Conservation (phyloP, 2,113 vertebrate species). For the Myiagra hebetior region DNA sequence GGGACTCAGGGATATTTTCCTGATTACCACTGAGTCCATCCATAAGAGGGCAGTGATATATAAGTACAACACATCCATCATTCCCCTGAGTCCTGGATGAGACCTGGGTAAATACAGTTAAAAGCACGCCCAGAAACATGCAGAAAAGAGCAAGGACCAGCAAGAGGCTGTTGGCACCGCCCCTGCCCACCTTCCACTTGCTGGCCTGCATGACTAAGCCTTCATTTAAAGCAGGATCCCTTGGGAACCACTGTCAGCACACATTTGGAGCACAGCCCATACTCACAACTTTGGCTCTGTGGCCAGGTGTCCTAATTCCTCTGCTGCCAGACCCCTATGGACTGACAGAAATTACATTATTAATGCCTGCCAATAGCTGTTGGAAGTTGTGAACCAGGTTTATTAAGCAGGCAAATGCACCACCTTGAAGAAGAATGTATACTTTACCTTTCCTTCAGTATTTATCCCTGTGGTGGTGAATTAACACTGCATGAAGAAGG, state of each 20-base stretch:
- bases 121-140: not conserved
- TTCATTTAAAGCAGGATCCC: not conserved
- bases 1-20: not conserved
- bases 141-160: not conserved
- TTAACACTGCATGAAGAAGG: not conserved
- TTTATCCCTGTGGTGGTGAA: not conserved
- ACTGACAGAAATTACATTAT: not conserved
- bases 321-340: not conserved
- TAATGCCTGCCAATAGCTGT: not conserved
- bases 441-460: not conserved
- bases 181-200: not conserved
- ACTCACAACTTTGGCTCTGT: not conserved
- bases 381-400: not conserved
- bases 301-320: not conserved
- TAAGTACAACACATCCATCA: not conserved
- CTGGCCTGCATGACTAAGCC: not conserved
- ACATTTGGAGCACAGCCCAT: not conserved
- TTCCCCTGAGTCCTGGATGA: not conserved
- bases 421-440: not conserved
- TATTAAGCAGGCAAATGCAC: not conserved
- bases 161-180: not conserved
- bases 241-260: not conserved
- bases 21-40: not conserved
- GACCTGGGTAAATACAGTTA: not conserved
- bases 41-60: not conserved